phyloP scores from a whole-genome alignment of 2,113 vertebrate species.

The Burhinus oedicnemus region DNA sequence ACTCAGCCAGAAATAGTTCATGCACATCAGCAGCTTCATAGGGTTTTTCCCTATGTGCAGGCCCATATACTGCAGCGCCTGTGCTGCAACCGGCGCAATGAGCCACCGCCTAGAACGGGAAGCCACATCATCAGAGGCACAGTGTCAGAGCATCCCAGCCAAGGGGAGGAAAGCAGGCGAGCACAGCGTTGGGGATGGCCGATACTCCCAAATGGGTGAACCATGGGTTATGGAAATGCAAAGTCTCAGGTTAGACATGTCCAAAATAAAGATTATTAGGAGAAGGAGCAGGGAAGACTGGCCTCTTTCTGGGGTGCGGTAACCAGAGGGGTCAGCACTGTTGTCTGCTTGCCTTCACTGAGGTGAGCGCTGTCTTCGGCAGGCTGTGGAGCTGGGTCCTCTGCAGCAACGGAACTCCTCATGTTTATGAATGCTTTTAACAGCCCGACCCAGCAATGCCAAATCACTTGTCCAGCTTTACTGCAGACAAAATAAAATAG shows the following conservation, averaged over 20 bases:
- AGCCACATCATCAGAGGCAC: background rate
- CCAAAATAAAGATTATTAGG: background rate
- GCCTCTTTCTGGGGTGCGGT: background rate
- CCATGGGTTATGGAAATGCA: background rate
- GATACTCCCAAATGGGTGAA: background rate
- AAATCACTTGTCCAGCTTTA: conserved; percentile 43
- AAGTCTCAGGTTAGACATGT: background rate
- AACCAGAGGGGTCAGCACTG: background rate
- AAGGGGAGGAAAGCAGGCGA: background rate
- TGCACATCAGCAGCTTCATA: background rate
- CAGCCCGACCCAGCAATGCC: background rate
- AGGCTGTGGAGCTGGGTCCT: background rate
- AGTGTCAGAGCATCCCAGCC: background rate
- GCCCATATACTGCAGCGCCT: background rate
- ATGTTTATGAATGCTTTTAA: background rate
- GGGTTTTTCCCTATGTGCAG: background rate
- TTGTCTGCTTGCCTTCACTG: background rate
- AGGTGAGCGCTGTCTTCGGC: background rate
- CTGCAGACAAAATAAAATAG: conserved; percentile 57
- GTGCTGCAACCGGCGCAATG: background rate
- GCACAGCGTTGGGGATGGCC: background rate
- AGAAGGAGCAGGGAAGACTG: background rate
- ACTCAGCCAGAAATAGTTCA: background rate
- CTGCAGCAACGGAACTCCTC: background rate
- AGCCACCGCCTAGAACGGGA: background rate